phyloP scores from a whole-genome alignment of 2,113 vertebrate genomes.

The Arenaria interpres region DNA sequence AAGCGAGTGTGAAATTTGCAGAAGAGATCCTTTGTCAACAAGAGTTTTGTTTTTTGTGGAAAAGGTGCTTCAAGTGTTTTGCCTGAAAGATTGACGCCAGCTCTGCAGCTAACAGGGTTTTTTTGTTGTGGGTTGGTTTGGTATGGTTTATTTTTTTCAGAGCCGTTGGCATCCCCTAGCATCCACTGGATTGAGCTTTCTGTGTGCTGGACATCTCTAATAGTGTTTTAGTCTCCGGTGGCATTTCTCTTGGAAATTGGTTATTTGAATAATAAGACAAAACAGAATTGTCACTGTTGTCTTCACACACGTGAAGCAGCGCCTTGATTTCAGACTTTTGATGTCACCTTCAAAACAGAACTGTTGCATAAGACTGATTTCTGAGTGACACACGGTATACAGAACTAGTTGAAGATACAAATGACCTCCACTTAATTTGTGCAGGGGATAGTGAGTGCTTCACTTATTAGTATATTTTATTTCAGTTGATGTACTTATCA shows the following conservation, averaged over 20 bases:
- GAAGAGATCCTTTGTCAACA: background rate
- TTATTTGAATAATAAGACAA: slow-evolving; percentile 15
- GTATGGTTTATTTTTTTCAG: background rate
- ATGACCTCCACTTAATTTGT: slow-evolving; percentile 7
- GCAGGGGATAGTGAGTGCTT: background rate
- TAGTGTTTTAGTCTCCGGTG: background rate
- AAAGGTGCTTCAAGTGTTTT: background rate
- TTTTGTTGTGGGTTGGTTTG: background rate
- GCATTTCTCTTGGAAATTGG: background rate
- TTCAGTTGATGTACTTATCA: background rate
- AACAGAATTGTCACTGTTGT: background rate
- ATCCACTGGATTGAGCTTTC: background rate
- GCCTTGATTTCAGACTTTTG: background rate
- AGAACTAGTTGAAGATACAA: background rate
- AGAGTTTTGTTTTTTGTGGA: background rate
- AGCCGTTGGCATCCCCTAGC: background rate
- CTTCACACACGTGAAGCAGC: background rate
- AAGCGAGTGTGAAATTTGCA: background rate
- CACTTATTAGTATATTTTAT: background rate
- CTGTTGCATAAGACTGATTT: background rate
- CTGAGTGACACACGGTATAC: background rate
- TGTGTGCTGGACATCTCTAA: background rate
- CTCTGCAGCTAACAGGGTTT: background rate
- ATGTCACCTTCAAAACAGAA: background rate
- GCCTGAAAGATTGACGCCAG: background rate